Percentiles rank a stretch among this genome's conserved stretches.
Evolutionary conservation across 2,113 vertebrate species (phyloP).

Genomic region (Leucosticte australis): DNA sequence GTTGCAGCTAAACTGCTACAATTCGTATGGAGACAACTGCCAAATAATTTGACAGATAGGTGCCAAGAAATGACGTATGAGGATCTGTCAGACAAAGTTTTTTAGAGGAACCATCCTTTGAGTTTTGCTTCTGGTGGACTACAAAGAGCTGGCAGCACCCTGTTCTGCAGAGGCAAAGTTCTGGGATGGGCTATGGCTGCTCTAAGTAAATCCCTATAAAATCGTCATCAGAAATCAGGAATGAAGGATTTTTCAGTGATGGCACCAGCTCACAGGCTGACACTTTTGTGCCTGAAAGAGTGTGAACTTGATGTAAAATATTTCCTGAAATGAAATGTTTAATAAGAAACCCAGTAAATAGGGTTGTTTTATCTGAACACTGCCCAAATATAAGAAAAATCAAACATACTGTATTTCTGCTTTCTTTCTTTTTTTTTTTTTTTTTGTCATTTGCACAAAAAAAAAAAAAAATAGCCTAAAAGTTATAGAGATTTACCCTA

Average conservation of each 20-base stretch:
- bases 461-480: not conserved
- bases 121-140: not conserved
- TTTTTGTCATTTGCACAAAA: not conserved
- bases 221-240: not conserved
- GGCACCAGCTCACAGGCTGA: not conserved
- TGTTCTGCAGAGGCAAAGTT: not conserved
- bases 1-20: constrained; percentile 44
- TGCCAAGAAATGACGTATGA: constrained; percentile 26
- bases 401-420: not conserved
- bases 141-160: not conserved
- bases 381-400: too few species aligned
- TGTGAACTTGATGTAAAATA: not conserved
- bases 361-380: not conserved
- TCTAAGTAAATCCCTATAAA: not conserved
- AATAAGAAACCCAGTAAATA: not conserved
- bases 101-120: not conserved
- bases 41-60: constrained; percentile 58
- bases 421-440: not conserved
- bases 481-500: not conserved
- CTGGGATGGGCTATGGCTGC: not conserved
- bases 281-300: not conserved
- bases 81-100: constrained; percentile 22
- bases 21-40: constrained; percentile 31
- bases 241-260: not conserved
- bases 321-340: not conserved